A percentile compares a stretch with the other conserved stretches of the same genome.
Conservation (phyloP, 2,888 invertebrate genomes). For the Cephus pygmeus region DNA sequence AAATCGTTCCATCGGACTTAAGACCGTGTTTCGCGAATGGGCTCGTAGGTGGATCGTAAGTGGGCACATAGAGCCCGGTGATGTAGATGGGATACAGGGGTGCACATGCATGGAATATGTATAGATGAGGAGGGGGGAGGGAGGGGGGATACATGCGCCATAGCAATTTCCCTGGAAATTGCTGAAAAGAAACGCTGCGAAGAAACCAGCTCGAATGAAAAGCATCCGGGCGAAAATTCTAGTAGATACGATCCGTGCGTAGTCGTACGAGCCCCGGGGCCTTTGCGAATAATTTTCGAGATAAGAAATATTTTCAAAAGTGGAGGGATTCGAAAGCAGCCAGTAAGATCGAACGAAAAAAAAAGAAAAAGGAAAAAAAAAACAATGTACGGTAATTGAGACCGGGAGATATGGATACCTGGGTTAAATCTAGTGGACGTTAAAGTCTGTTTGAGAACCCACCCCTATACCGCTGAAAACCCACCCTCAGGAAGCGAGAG, state of each 20-base stretch:
- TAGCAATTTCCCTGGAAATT: conserved; percentile 42
- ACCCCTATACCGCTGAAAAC: no score
- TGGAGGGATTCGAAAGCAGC: neutral
- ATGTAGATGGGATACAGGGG: neutral
- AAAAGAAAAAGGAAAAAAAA: neutral
- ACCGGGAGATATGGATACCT: neutral
- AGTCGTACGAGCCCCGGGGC: conserved; percentile 7
- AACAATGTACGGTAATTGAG: neutral
- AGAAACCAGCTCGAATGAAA: neutral
- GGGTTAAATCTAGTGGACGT: neutral
- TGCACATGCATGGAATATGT: neutral
- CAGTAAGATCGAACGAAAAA: neutral
- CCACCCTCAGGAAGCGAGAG: no score
- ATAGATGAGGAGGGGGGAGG: neutral
- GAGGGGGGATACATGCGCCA: conserved; percentile 17
- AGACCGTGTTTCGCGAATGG: neutral
- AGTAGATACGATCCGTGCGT: conserved; percentile 40
- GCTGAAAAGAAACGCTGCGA: conserved; percentile 34
- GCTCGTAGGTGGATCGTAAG: neutral
- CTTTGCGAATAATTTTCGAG: neutral
- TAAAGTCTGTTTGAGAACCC: neutral
- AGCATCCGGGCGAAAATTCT: neutral
- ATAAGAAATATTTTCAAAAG: neutral
- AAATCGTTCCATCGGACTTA: neutral
- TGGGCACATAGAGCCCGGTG: neutral